Conservation (phyloP, 2,888 invertebrate species). For the Melieria crassipennis region DNA sequence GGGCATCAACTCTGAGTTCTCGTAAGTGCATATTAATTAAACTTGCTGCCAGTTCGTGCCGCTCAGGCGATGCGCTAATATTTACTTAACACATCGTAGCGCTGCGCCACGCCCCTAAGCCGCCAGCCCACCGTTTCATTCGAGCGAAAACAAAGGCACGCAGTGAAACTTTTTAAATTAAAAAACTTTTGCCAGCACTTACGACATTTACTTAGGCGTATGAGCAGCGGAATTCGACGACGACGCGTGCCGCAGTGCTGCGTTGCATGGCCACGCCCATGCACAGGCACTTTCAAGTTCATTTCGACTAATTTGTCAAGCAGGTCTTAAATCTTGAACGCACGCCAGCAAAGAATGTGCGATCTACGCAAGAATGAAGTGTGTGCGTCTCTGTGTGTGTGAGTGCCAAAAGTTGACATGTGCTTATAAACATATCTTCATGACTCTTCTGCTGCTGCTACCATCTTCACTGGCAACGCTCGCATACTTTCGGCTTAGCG, state of each 20-base stretch:
- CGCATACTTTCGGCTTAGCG: no score
- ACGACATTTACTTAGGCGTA: not conserved
- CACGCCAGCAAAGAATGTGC: not conserved
- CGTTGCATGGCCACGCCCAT: not conserved
- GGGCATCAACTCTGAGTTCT: no score
- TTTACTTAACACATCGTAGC: not conserved
- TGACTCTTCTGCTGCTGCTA: not conserved
- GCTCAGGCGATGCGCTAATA: not conserved
- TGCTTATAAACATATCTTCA: constrained; percentile 20
- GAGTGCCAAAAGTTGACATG: constrained; percentile 16
- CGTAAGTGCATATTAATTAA: no score
- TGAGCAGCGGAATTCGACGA: no score
- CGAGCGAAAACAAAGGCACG: constrained; percentile 7
- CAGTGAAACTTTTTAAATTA: constrained; percentile 55
- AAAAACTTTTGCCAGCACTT: constrained; percentile 49
- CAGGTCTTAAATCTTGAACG: constrained; percentile 7
- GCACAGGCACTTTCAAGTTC: constrained; percentile 6
- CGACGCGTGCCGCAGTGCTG: no score
- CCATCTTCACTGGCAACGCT: no score
- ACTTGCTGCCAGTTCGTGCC: not conserved
- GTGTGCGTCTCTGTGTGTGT: not conserved
- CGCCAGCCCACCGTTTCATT: not conserved
- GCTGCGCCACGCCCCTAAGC: not conserved
- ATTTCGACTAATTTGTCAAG: constrained; percentile 22
- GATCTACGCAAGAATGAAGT: not conserved